phyloP scores from a whole-genome alignment of 2,797 vertebrate species.

The Gymnodraco acuticeps region DNA sequence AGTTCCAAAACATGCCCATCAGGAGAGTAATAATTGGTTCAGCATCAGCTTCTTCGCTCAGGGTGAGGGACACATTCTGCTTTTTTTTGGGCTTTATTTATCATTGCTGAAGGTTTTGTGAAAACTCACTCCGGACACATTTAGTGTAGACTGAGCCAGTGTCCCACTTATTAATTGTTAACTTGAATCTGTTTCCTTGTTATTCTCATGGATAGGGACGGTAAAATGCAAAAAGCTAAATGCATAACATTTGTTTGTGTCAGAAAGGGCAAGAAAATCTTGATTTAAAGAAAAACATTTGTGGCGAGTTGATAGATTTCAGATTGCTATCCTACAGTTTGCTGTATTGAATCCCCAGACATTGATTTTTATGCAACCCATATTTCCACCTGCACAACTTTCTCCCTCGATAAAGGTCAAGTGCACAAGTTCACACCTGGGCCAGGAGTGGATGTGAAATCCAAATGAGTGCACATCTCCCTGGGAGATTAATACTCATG shows the following conservation, averaged over 20 bases:
- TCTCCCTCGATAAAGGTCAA: conserved; percentile 60
- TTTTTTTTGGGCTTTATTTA: conserved; percentile 49
- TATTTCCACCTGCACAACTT: conserved; percentile 54
- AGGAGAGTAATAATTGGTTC: conserved; percentile 78
- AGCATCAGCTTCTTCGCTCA: conserved; percentile 28
- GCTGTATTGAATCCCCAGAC: conserved; percentile 16
- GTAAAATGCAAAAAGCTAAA: background rate
- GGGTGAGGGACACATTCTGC: conserved; percentile 53
- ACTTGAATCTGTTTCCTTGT: conserved; percentile 20
- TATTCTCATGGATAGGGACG: conserved; percentile 1
- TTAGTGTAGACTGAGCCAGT: conserved; percentile 29
- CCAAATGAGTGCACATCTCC: conserved; percentile 68
- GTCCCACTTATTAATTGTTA: conserved; percentile 23
- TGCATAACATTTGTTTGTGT: background rate
- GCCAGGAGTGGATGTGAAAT: conserved; percentile 51
- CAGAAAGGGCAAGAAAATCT: background rate
- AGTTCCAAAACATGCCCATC: conserved; percentile 72
- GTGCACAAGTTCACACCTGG: conserved; percentile 71
- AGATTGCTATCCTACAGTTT: background rate
- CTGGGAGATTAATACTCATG: conserved; percentile 73
- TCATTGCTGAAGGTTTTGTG: conserved; percentile 49
- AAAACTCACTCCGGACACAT: conserved; percentile 46
- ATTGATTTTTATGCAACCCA: conserved; percentile 33
- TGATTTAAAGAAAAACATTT: too few relatives aligned
- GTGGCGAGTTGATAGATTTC: conserved; percentile 3